These are phyloP conservation scores for Psettodes erumei DNA, from an alignment of 2,113 vertebrate genomes.

Conservation along the genomic window DNA sequence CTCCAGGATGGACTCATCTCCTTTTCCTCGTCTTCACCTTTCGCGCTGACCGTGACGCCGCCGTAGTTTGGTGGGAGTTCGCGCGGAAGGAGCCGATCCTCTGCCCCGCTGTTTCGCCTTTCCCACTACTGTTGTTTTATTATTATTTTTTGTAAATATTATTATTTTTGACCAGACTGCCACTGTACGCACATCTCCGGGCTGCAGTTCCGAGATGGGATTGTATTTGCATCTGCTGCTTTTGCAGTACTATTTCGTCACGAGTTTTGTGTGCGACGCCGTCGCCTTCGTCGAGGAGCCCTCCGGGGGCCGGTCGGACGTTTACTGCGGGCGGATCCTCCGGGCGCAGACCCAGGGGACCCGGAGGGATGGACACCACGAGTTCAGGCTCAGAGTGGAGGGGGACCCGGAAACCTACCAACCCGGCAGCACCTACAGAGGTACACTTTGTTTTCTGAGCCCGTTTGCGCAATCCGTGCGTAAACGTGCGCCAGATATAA, in stretches of 20 bases:
- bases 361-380: conserved; percentile 90
- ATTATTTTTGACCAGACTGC: conserved; percentile 6
- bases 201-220: conserved; percentile 79
- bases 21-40: conserved; percentile 38
- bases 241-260: conserved; percentile 82
- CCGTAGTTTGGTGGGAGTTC: conserved; percentile 54
- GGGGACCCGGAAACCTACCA: conserved; percentile 94
- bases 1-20: conserved; percentile 59
- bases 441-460: conserved; percentile 75
- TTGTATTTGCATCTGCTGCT: conserved; percentile 74
- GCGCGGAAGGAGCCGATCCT: conserved; percentile 6
- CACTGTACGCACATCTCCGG: conserved; percentile 1
- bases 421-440: conserved; percentile 92
- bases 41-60: conserved; percentile 30
- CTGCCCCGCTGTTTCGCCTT: conserved; percentile 6
- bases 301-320: conserved; percentile 87
- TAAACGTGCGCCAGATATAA: conserved; percentile 26
- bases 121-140: background rate
- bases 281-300: conserved; percentile 90
- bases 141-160: conserved; percentile 7
- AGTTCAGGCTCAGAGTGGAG: conserved; percentile 94
- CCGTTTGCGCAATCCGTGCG: conserved; percentile 16
- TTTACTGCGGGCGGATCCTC: conserved; percentile 93
- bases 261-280: conserved; percentile 81
- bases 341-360: conserved; percentile 91